Conservation (phyloP, 2,113 vertebrate genomes). For the Brachypodius melanocephalos region DNA sequence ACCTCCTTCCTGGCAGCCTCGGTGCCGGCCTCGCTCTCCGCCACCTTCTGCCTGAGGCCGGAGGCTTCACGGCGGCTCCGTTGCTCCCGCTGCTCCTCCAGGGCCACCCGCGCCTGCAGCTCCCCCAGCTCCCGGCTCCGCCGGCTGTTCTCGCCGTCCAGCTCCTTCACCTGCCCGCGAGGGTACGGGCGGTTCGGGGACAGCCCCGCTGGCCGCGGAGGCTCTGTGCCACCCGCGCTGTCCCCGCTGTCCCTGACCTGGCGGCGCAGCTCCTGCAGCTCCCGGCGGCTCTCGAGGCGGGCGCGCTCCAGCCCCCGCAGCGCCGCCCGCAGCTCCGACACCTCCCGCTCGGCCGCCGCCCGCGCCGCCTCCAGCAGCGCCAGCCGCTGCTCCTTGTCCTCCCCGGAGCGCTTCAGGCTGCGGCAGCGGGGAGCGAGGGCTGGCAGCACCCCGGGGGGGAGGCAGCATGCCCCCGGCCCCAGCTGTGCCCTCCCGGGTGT, state of each 20-base stretch:
- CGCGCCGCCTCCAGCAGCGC: conserved; percentile 81
- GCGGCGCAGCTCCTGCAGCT: conserved; percentile 90
- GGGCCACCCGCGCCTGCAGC: conserved; percentile 80
- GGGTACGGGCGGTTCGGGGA: accelerated
- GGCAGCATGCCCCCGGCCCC: background rate
- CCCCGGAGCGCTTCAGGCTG: conserved; percentile 84
- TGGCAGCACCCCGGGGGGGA: background rate
- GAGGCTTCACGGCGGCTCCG: conserved; percentile 80
- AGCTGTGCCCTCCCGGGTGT: too few species aligned
- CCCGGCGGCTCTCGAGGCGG: conserved; percentile 85
- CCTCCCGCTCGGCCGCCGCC: conserved; percentile 78
- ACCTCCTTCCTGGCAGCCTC: conserved; percentile 85
- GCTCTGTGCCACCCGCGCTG: background rate
- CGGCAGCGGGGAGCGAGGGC: background rate
- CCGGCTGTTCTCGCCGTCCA: conserved; percentile 85
- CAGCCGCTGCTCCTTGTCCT: conserved; percentile 88
- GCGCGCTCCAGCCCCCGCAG: conserved; percentile 87
- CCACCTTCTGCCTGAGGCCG: conserved; percentile 81
- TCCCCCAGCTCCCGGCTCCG: conserved; percentile 80
- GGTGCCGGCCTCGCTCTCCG: conserved; percentile 76
- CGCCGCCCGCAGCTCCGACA: conserved; percentile 78
- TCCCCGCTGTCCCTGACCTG: conserved; percentile 58
- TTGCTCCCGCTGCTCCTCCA: conserved; percentile 87
- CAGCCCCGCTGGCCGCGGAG: accelerated
- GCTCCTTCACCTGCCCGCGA: conserved; percentile 81